Base-by-base conservation (phyloP, 2,888 invertebrate species). In the Hypomecis punctinalis region DNA sequence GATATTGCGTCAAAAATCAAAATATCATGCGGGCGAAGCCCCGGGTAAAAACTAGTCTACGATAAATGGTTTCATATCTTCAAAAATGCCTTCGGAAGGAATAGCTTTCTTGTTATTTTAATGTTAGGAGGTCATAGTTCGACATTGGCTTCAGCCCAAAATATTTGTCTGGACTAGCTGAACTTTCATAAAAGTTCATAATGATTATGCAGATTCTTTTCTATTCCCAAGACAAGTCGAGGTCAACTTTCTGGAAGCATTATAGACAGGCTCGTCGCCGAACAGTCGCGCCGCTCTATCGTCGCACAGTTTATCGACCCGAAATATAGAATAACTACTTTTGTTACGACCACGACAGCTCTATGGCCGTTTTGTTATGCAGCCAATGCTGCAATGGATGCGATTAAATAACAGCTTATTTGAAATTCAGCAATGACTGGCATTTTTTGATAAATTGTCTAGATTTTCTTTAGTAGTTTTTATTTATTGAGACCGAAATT, bases 311-410 rank as follows among this genome's bases (percentile, higher is more conserved):
- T 87, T 90, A 85, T 89, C 83, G 89, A 90, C 89, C 90, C 87
- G 71, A 88, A 89, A 89, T 86, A 80, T 90, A 85, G 89, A 82
- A 89, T 91, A 90, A 92, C 88, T 88, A 88, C 85, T 71, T 84
- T 85, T 84, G 84, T 86, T 86, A 89, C 87, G 85, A 88, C 81
- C 46, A 46, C 79, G 77, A 74, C 81, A 77, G 76, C 75, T 80
- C 80, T 83, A 85, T 81, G 81, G 77, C 82, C 82, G 81, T 85
- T 84, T 81, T 77, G 73, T 59, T 58, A 66, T 61, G 63, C 69
- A 71, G 63, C 67, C 68, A 63, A 70, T 76, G 76, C 74, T 77
- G 79, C 82, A 86, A 79, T 83, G 74, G 79, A 81, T 82, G 81
- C 81, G 78, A 80, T 89, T 82, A 81, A 85, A 83, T 82, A 84